Evolutionary conservation across 2,797 vertebrate species (phyloP), one percentile per base, ranked within the genome.

Genomic region (Gymnocypris eckloni): DNA sequence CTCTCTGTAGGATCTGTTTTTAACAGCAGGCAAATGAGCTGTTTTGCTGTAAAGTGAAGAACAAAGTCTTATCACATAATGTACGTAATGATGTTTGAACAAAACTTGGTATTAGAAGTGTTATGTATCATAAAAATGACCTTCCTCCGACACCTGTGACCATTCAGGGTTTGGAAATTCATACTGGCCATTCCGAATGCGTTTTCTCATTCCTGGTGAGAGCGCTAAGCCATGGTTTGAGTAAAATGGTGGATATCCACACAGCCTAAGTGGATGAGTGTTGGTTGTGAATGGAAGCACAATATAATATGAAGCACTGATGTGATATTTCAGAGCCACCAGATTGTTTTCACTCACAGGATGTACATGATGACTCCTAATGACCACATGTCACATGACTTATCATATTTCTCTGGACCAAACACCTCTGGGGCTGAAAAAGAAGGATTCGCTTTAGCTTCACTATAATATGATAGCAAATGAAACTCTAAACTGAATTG

Each of bases 301-400:
- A 70, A 11, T 54, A 45, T 1, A 48, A 67, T 9, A n/a, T 59
- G 22, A 43, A 52, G 64, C 25, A 37, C 33, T n/a, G 6, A 18
- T 78, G 50, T 67, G 13, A 77, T 54, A 73, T 80, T 81, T 43
- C 33, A 73, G 18, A 64, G 6, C n/a, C 66, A 73, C 61, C n/a
- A 56, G 16, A n/a, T 76, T 15, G 10, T 50, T 75, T 8, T 5
- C 61, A 97, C 97, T 97, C 84, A 97, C 97, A 97, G 90, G 86
- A 97, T 97, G 61, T 97, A 97, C 96, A 97, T 97, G 92, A 97
- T 97, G 94, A 97, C 97, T 0, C 96, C 96, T 4, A 97, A 92
- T 84, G 96, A 97, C 97, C 96, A 97, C 96, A 97, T 97, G 90
- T 98, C 97, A 83, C 97, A 98, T 56, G 97, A 97, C 87, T 97